These are phyloP conservation scores for Balaenoptera acutorostrata DNA, from an alignment of 2,113 vertebrate genomes.

Conservation along the genomic window DNA sequence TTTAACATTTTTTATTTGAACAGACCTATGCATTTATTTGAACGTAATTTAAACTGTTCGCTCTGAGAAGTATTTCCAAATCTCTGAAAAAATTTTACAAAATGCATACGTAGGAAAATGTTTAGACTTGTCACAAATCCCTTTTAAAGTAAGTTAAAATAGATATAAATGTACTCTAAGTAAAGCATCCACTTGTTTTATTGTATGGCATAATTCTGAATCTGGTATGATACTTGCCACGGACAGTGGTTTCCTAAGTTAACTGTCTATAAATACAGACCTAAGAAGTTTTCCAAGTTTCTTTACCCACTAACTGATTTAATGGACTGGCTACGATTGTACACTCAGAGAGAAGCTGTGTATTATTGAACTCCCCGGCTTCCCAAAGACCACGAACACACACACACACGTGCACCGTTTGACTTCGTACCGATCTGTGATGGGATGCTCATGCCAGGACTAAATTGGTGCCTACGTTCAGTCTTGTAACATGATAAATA, in stretches of 20 bases:
- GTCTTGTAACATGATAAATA: neutral
- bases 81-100: neutral
- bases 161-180: accelerated
- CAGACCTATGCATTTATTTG: neutral
- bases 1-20: neutral
- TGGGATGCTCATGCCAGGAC: neutral
- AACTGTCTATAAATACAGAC: neutral
- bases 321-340: neutral
- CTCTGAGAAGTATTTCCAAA: neutral
- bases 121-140: neutral
- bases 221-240: neutral
- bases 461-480: neutral
- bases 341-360: neutral
- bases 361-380: accelerated
- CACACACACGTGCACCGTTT: accelerated
- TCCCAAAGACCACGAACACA: accelerated
- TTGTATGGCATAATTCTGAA: accelerated
- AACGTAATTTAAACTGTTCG: neutral
- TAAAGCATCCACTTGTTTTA: neutral
- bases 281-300: neutral
- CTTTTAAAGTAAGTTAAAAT: neutral
- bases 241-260: neutral
- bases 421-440: neutral
- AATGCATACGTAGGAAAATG: neutral
- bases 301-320: accelerated